Conservation (phyloP, 2,888 invertebrate species). For the Charanyca ferruginea region DNA sequence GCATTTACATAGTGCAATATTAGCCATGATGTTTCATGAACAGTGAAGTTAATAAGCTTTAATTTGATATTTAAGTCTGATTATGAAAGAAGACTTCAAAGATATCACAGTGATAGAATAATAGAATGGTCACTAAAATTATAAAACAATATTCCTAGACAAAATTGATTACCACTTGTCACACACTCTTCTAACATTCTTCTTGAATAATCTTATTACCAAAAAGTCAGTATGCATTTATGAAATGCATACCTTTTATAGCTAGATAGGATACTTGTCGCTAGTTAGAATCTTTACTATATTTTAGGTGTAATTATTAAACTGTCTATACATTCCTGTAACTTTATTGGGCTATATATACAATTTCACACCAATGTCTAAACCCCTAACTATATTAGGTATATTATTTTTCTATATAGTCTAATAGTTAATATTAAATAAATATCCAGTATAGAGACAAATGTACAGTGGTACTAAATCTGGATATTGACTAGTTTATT, state of each 20-base stretch:
- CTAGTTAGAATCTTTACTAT: constrained; percentile 74
- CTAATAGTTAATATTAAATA: constrained; percentile 48
- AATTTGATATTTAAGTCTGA: constrained; percentile 79
- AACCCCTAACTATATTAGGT: constrained; percentile 62
- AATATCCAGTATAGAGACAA: constrained; percentile 55
- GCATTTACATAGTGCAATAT: constrained; percentile 74
- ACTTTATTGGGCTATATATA: constrained; percentile 70
- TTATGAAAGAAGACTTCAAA: constrained; percentile 65
- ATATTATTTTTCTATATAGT: constrained; percentile 63
- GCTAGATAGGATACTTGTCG: constrained; percentile 76
- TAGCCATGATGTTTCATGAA: constrained; percentile 63
- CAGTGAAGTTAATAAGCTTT: constrained; percentile 76
- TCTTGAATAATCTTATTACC: constrained; percentile 68
- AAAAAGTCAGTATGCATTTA: constrained; percentile 85
- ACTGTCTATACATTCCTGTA: constrained; percentile 80
- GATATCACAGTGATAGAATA: constrained; percentile 63
- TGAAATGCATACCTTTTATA: constrained; percentile 80
- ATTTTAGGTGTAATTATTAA: constrained; percentile 70
- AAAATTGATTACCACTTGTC: constrained; percentile 52
- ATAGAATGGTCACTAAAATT: constrained; percentile 57
- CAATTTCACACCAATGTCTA: constrained; percentile 67
- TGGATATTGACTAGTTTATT: constrained; percentile 55
- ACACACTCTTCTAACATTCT: constrained; percentile 62
- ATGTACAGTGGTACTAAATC: constrained; percentile 61
- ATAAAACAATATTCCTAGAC: constrained; percentile 35